These are phyloP conservation scores for Argyra leucocephala DNA, from an alignment of 2,888 invertebrate genomes.

Conservation along the genomic window DNA sequence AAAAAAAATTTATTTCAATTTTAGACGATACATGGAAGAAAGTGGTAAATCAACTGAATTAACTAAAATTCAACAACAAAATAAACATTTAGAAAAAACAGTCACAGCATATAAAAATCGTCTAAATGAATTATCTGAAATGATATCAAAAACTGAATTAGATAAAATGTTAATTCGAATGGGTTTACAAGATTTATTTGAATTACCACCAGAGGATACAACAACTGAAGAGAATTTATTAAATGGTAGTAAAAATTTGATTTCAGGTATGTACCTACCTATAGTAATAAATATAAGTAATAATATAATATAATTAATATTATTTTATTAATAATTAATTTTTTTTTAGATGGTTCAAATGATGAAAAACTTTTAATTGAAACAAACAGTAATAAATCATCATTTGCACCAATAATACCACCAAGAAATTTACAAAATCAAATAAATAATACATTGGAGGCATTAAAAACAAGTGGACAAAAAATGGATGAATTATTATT, in stretches of 20 bases:
- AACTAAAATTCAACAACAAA: slow-evolving; percentile 78
- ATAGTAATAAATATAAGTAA: too few relatives aligned
- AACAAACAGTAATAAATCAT: slow-evolving; percentile 34
- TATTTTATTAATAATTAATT: too few relatives aligned
- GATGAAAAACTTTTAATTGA: slow-evolving; percentile 42
- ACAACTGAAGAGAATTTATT: slow-evolving; percentile 25
- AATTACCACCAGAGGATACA: slow-evolving; percentile 39
- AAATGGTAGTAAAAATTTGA: slow-evolving; percentile 40
- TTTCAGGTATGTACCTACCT: slow-evolving; percentile 31
- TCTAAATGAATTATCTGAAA: slow-evolving; percentile 54
- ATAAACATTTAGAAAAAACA: slow-evolving; percentile 78
- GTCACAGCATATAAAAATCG: slow-evolving; percentile 74
- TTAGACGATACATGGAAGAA: slow-evolving; percentile 82
- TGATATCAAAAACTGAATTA: slow-evolving; percentile 38
- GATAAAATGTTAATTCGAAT: slow-evolving; percentile 47
- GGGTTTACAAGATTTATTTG: slow-evolving; percentile 49
- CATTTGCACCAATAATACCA: slow-evolving; percentile 42
- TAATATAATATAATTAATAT: too few relatives aligned
- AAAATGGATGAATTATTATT: slow-evolving; percentile 67
- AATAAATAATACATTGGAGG: slow-evolving; percentile 51
- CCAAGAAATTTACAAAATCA: slow-evolving; percentile 41
- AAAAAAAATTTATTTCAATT: slow-evolving; percentile 25
- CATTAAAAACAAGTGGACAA: slow-evolving; percentile 56
- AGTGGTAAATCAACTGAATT: slow-evolving; percentile 82
- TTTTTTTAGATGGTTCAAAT: slow-evolving; percentile 26